These are phyloP conservation scores for Colinus virginianus DNA, from an alignment of 2,113 vertebrate species.

Conservation along the genomic window DNA sequence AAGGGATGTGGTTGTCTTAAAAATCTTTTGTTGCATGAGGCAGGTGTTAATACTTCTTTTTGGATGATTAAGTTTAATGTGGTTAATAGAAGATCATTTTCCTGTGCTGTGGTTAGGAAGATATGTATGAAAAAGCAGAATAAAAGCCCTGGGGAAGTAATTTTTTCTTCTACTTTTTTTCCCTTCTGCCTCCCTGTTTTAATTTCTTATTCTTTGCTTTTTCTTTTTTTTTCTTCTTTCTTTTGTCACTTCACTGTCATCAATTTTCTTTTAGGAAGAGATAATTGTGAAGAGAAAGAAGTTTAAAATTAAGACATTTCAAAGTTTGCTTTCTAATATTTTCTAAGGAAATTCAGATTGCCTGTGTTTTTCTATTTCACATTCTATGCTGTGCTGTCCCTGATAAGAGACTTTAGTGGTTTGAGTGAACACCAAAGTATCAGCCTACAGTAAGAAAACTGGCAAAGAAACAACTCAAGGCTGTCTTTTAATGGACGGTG, in stretches of 20 bases:
- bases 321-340: background rate
- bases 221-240: background rate
- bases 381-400: constrained; percentile 42
- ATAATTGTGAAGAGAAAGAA: constrained; percentile 14
- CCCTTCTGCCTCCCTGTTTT: background rate
- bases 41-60: background rate
- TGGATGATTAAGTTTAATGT: background rate
- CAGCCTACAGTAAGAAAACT: constrained; percentile 50
- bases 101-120: background rate
- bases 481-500: constrained; percentile 57
- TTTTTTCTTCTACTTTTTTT: background rate
- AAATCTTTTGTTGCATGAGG: background rate
- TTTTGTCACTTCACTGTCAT: background rate
- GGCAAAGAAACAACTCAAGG: constrained; percentile 37
- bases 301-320: constrained; percentile 37
- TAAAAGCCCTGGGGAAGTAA: background rate
- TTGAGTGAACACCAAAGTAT: constrained; percentile 56
- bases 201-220: background rate
- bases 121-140: background rate
- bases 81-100: constrained; percentile 29
- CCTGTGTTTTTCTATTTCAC: constrained; percentile 26
- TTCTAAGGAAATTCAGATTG: constrained; percentile 33
- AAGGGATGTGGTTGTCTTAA: background rate
- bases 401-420: constrained; percentile 68
- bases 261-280: background rate